Evolutionary conservation across 2,113 vertebrate species (phyloP), one percentile per base, ranked within the genome.

Genomic region (Phyllostomus hastatus): DNA sequence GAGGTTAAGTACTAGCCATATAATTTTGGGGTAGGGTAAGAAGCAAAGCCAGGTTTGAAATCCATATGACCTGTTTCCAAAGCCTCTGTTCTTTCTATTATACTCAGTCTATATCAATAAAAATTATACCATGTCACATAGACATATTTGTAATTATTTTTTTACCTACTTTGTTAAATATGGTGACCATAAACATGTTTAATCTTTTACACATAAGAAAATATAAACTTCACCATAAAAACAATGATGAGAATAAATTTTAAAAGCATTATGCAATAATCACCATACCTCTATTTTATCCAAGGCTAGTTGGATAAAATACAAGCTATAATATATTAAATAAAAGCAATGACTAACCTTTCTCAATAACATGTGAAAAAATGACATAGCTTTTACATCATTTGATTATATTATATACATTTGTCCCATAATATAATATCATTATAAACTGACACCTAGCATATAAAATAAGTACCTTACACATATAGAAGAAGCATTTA

Each of bases 341-440:
- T 76, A n/a, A 97, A 97, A 94, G 59, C 66, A 96, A 90, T 90
- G n/a, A 54, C 69, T 95, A 94, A 90, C 72, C 31, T 81, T 95
- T 93, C 90, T 87, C 69, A 78, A 41, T 81, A 66, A 88, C 17
- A 80, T 88, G 22, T 10, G 33, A 91, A 90, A 94, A 88, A 72
- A 78, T 89, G 48, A 22, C 48, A 86, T 54, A 15, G 15, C 31
- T 78, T 90, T 95, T 84, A 80, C 7, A 79, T 75, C 70, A 90
- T 90, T 94, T 95, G 91, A 90, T 80, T 92, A 92, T 90, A 90
- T 69, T 88, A 94, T 59, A 59, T 59, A 85, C 92, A 95, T 31
- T 90, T 59, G 24, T 61, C 83, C 38, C 46, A 90, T 28, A 92
- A 14, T 69, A 94, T 24, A 91, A 2, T 67, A 76, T 87, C 69